These are phyloP conservation scores for Probosciger aterrimus DNA, from an alignment of 2,113 vertebrate species.

Conservation along the genomic window DNA sequence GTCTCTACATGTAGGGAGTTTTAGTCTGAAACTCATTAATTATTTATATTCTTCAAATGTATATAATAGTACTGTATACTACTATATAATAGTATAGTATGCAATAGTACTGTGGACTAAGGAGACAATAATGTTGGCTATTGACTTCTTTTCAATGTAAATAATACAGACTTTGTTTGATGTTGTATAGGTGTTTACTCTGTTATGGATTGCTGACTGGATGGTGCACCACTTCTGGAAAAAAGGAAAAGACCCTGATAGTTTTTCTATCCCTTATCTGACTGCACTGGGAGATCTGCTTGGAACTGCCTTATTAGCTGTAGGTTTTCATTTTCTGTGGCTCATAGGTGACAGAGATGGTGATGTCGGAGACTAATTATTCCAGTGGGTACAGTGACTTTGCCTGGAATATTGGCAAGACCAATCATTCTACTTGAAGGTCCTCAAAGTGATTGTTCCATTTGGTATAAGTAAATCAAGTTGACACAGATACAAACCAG, in stretches of 20 bases:
- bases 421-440: neutral
- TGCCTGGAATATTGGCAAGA: neutral
- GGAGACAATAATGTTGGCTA: neutral
- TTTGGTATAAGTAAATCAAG: slow-evolving; percentile 5
- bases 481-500: slow-evolving; percentile 45
- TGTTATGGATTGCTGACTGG: slow-evolving; percentile 93
- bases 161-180: neutral
- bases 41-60: neutral
- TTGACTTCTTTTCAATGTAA: neutral
- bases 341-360: slow-evolving; percentile 94
- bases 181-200: slow-evolving; percentile 82
- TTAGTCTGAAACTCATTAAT: neutral
- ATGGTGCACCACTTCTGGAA: slow-evolving; percentile 97
- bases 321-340: slow-evolving; percentile 95
- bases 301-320: slow-evolving; percentile 90
- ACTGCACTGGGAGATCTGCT: slow-evolving; percentile 93
- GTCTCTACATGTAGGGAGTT: neutral
- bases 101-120: neutral
- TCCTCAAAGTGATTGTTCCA: neutral
- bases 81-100: neutral
- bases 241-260: slow-evolving; percentile 94
- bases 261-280: slow-evolving; percentile 96
- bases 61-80: too few species aligned
- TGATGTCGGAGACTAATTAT: slow-evolving; percentile 88
- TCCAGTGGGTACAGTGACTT: neutral